Base-by-base conservation (phyloP, 2,888 invertebrate species). In the Callimorpha dominula region DNA sequence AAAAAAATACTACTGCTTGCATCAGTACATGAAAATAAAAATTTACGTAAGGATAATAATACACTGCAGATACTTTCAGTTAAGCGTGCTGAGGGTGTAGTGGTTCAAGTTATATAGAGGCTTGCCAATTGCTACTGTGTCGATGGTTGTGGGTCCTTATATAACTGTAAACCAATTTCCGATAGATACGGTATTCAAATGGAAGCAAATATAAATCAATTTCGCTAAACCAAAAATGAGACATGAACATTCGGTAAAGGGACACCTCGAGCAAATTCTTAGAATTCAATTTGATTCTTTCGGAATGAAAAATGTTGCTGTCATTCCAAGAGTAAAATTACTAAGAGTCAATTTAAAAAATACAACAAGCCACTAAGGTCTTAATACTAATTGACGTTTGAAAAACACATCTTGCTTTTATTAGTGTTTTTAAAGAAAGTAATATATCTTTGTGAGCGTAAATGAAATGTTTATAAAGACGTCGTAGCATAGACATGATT, bases 151-250 rank as follows among this genome's bases (percentile, higher is more conserved):
- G 20, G 12, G 11, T 57, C 20, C 57, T 20, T 57, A 54, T 54
- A 54, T 43, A 8, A 54, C 57, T 20, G 57, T 57, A 57, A 57
- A 57, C 57, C 20, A 20, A 57, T 57, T 57, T 57, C 12, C 12
- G 20, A 11, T 11, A 12, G 57, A 20, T 20, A 20, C 11, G 11
- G 20, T 57, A 57, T 57, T 57, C 57, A 57, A 20, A 57, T 57
- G 57, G 20, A 57, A 57, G 57, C 20, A 20, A 57, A 57, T 20
- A 57, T 57, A 57, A 57, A n/a, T 57, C 57, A 57, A 57, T 57
- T 57, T 57, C 12, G 11, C n/a, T 11, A 57, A 20, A n/a, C 57
- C 57, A 20, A n/a, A 54, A 54, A 43, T 11, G 54, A 54, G 54
- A n/a, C 11, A 54, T 8, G 17, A 54, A 57, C 57, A 20, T 57